Evolutionary conservation across 1,140 invertebrate genomes (phyloP).

Genomic region (Lasioglossum albipes): DNA sequence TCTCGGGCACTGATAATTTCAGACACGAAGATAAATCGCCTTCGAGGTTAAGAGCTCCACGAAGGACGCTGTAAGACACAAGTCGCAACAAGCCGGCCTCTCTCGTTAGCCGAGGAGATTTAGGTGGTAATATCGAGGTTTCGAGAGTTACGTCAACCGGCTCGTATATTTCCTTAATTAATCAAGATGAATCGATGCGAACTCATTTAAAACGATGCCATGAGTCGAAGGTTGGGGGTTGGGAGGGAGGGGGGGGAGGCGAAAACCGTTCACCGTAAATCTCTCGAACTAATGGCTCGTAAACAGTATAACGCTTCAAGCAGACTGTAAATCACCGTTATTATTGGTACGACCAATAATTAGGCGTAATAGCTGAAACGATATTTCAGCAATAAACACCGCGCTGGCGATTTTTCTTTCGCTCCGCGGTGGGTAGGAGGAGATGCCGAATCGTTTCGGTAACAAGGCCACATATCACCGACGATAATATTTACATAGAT

Average conservation of each 20-base stretch:
- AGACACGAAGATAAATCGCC: neutral
- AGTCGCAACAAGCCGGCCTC: neutral
- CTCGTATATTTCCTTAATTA: conserved; percentile 42
- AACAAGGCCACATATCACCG: conserved; percentile 32
- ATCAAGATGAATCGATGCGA: conserved; percentile 37
- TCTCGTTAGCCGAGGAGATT: conserved; percentile 3
- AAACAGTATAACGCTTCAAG: conserved; percentile 48
- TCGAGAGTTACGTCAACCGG: neutral
- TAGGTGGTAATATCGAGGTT: conserved; percentile 23
- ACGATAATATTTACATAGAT: conserved; percentile 35
- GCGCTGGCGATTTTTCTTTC: neutral
- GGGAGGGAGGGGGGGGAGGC: neutral
- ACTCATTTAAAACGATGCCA: conserved; percentile 24
- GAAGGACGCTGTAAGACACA: neutral
- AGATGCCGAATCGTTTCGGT: neutral
- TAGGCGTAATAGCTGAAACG: conserved; percentile 51
- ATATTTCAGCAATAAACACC: conserved; percentile 33
- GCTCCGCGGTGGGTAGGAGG: neutral
- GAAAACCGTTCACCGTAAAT: conserved; percentile 52
- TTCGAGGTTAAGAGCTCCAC: neutral
- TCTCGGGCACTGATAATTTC: no score
- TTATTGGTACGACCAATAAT: conserved; percentile 57
- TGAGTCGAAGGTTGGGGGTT: neutral
- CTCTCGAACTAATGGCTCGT: conserved; percentile 47
- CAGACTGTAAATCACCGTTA: conserved; percentile 54